Evolutionary conservation across 2,888 invertebrate species (phyloP).

Genomic region (Drosophila prolongata): DNA sequence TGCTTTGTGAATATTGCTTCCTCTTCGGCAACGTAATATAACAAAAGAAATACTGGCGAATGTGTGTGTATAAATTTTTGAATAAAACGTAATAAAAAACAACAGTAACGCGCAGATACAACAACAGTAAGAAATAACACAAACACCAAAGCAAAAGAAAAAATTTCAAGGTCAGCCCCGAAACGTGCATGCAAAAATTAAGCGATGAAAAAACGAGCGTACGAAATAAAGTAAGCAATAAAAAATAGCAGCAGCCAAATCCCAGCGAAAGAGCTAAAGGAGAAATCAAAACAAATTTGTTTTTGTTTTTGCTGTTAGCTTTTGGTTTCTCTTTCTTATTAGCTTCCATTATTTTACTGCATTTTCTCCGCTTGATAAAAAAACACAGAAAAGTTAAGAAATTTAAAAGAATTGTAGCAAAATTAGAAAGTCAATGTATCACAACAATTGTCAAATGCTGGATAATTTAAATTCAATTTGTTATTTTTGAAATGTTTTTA

Average conservation of each 20-base stretch:
- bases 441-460: too few relatives aligned
- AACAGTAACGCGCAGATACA: constrained; percentile 58
- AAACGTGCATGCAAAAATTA: constrained; percentile 80
- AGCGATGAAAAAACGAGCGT: constrained; percentile 62
- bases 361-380: not conserved
- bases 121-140: constrained; percentile 51
- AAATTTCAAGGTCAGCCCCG: constrained; percentile 78
- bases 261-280: constrained; percentile 41
- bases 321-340: constrained; percentile 31
- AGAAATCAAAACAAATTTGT: constrained; percentile 47
- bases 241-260: constrained; percentile 39
- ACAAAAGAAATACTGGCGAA: constrained; percentile 44
- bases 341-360: constrained; percentile 11
- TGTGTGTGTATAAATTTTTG: constrained; percentile 52
- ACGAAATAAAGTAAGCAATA: constrained; percentile 56
- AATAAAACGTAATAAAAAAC: constrained; percentile 63
- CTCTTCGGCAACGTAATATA: constrained; percentile 74
- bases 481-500: not conserved
- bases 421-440: not conserved
- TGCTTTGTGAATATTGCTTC: constrained; percentile 65
- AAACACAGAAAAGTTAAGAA: not conserved
- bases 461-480: too few relatives aligned
- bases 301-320: constrained; percentile 13
- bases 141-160: constrained; percentile 67
- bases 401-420: not conserved